Evolutionary conservation across 2,113 vertebrate genomes (phyloP), one percentile per base, ranked within the genome.

Genomic region (Caracal caracal): DNA sequence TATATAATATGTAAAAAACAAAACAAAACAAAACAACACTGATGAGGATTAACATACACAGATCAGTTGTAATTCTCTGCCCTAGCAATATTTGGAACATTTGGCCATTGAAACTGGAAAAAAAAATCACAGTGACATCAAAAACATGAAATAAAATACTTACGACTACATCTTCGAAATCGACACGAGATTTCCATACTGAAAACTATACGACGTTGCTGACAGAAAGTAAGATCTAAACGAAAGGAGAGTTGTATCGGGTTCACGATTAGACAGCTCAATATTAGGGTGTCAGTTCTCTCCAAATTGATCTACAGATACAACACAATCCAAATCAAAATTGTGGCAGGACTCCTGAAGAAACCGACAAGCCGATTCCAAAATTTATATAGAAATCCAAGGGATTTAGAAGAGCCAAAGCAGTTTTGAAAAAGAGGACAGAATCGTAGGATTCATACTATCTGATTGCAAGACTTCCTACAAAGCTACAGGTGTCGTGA

Each of bases 401-500:
- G 43, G 30, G 24, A 22, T 13, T 93, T 65, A 53, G 53, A 59
- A 63, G 10, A 35, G 17, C 11, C 35, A 51, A 68, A 49, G 59
- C 9, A 51, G 88, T 63, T 70, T 33, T 87, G 56, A 56, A 61
- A 61, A 35, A 51, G 49, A 47, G 35, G 10, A 68, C 3, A 30
- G 61, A 65, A 4, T 0, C 26, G 49, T 28, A 78, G 24, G 51
- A 37, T 19, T 87, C 19, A 49, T 12, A 33, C 10, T 9, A 33
- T 19, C 40, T 6, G 37, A 20, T 26, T 15, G 24, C 40, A 35
- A 35, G 17, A 33, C 26, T 5, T 9, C 3, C 30, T 16, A 6
- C 0, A 4, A 65, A 76, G 66, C 3, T 15, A 30, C 3, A 13
- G 13, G 1, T 16, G 35, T 10, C 5, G 0, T 6, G 30, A 1